Base-by-base conservation (phyloP, 2,888 invertebrate species). In the Meteorus cinctellus region DNA sequence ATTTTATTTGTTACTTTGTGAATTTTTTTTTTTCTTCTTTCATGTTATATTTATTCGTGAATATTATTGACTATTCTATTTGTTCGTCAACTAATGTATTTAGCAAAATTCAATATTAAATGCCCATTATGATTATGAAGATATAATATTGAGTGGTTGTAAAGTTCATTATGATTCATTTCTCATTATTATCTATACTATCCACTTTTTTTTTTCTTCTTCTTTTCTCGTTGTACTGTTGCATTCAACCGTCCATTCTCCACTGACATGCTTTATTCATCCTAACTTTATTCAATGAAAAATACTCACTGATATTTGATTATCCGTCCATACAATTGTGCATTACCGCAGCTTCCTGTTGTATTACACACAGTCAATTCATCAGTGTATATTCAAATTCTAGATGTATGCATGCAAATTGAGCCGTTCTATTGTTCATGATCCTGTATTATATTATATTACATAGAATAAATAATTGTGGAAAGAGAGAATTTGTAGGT, bases 291-390 rank as follows among this genome's bases (percentile, higher is more conserved):
- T 62, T 62, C 62, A 31, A 4, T 62, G 29, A 62, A 62, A 16
- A 31, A 16, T n/a, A 16, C 67, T 4, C 31, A 74, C 59, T 59
- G 60, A 41, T 59, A 41, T 41, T 55, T n/a, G 6, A 55, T 55
- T 19, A 55, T 55, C 19, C 55, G 19, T 19, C 19, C 24, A 19
- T 45, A 31, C 31, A 8, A 41, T 71, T 55, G 55, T 41, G 73
- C 60, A 74, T 74, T 74, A 67, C 41, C 73, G n/a, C 41, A 59
- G 73, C 73, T 67, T 74, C 67, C 34, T 41, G n/a, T 55, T 48
- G 48, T 48, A n/a, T n/a, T 48, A 41, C 31, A 60, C 36, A 60
- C 24, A 16, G 73, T 60, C 36, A 36, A 68, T 66, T 71, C 34
- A 71, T 71, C 24, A 62, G 71, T 27, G 16, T 24, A 24, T 51